These are phyloP conservation scores for Todiramphus saurophagus DNA, from an alignment of 2,113 vertebrate species.

Conservation along the genomic window DNA sequence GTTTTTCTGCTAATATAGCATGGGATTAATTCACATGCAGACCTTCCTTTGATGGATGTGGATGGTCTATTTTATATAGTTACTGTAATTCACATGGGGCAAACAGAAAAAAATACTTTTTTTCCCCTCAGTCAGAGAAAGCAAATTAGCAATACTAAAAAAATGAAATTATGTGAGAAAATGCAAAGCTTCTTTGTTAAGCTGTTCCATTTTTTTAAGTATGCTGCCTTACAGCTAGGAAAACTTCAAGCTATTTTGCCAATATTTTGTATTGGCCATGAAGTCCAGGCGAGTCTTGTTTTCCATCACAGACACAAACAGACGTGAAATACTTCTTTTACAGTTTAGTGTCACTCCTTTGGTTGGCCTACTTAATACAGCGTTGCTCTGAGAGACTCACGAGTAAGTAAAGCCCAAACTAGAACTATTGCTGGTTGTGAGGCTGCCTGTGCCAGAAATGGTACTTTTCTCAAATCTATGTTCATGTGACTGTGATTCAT, in stretches of 20 bases:
- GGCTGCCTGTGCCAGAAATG: not conserved
- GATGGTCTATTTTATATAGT: not conserved
- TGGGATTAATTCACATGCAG: not conserved
- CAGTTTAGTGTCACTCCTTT: not conserved
- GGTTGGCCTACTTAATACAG: not conserved
- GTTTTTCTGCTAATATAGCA: not conserved
- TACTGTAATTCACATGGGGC: not conserved
- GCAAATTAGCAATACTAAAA: not conserved
- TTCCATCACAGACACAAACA: not conserved
- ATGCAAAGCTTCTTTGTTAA: not conserved
- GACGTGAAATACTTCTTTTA: not conserved
- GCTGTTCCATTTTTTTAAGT: not conserved
- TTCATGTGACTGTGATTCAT: not conserved
- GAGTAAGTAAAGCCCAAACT: not conserved
- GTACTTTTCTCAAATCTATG: not conserved
- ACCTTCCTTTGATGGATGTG: not conserved
- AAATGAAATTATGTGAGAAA: not conserved
- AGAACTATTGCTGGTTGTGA: not conserved
- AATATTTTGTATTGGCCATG: not conserved
- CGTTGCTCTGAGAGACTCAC: not conserved
- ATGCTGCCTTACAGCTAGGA: not conserved
- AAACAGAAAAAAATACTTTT: not conserved
- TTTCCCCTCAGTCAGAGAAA: not conserved
- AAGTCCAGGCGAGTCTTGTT: not conserved
- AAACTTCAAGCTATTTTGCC: not conserved